Conservation (phyloP, 1,140 invertebrate genomes). For the Drosophila arawakana region DNA sequence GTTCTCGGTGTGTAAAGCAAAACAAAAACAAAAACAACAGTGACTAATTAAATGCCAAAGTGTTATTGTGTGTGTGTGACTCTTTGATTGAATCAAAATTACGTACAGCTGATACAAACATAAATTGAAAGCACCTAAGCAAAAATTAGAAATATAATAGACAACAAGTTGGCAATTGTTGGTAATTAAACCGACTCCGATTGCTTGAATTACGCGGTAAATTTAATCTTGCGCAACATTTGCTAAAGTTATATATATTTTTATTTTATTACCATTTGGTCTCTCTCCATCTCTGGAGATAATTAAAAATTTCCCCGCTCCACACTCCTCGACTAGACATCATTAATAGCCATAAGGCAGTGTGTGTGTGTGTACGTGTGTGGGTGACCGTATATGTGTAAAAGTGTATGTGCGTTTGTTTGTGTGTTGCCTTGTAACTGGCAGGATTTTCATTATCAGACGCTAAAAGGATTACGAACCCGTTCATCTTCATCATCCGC, state of each 20-base stretch:
- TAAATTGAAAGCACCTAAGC: neutral
- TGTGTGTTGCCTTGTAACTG: conserved; percentile 38
- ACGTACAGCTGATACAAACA: conserved; percentile 4
- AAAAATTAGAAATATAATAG: conserved; percentile 17
- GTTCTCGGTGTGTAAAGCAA: conserved; percentile 37
- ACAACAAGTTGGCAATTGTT: conserved; percentile 49
- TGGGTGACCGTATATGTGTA: conserved; percentile 10
- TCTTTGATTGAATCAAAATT: conserved; percentile 65
- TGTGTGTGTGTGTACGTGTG: neutral
- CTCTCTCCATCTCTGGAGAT: conserved; percentile 6
- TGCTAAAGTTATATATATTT: conserved; percentile 43
- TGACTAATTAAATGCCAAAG: conserved; percentile 62
- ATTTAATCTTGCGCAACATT: conserved; percentile 53
- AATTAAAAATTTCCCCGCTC: conserved; percentile 26
- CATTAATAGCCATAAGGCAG: conserved; percentile 48
- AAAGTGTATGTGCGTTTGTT: conserved; percentile 19
- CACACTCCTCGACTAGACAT: conserved; percentile 32
- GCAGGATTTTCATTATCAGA: conserved; percentile 76
- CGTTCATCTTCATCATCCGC: conserved; percentile 72
- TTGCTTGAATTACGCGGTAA: conserved; percentile 46
- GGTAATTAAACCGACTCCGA: conserved; percentile 60
- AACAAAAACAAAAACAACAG: conserved; percentile 22
- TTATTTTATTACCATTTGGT: conserved; percentile 8
- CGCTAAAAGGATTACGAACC: conserved; percentile 76
- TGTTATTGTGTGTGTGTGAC: conserved; percentile 51